Base-by-base conservation (phyloP, 2,888 invertebrate genomes). In the Chrysolina oricalcia region DNA sequence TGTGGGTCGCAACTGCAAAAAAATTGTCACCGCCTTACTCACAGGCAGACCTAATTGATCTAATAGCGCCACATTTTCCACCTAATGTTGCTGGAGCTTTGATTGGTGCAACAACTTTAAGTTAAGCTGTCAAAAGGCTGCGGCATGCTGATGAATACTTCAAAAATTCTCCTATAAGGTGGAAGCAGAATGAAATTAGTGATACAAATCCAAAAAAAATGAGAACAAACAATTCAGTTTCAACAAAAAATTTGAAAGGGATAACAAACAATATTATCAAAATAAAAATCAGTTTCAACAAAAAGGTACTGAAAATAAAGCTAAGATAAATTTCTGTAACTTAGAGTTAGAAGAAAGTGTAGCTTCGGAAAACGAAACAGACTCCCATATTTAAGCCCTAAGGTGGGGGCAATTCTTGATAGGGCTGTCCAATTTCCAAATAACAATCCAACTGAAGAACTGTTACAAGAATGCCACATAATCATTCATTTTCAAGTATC, bases 11-110 rank as follows among this genome's bases (percentile, higher is more conserved):
- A 23, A 50, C 15, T n/a, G 19, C 56, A 2, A 6, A 69, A 56
- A 35, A 43, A 40, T 27, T 69, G 4, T 56, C 35, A 56, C 19
- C 56, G 1, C 53, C 27, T n/a, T 56, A 56, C 15, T 35, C 41
- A 8, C 59, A 27, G 5, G 19, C 17, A 8, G 19, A 56, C 15
- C 56, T 53, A 40, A 53, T 69, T 56, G 43, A 23, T 11, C 8
- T 56, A 6, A 56, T 69, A 40, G 59, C 27, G 2, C 69, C 69
- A 2, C 69, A 59, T 56, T 69, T 69, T 35, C 59, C 56, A 1
- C 56, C 59, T 10, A 17, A 21, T 19, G 69, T 69, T 21, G 35
- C 69, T 9, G 23, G 56, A 9, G 53, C 19, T 53, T 40, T 69
- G 10, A 13, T 21, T n/a, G 43, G 43, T 19, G 23, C 35, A n/a